A percentile compares a stretch with the other conserved stretches of the same genome.
Evolutionary conservation across 37 sponge, comb jelly and placozoan species (phyloP).

Genomic region (Ephydatia muelleri): DNA sequence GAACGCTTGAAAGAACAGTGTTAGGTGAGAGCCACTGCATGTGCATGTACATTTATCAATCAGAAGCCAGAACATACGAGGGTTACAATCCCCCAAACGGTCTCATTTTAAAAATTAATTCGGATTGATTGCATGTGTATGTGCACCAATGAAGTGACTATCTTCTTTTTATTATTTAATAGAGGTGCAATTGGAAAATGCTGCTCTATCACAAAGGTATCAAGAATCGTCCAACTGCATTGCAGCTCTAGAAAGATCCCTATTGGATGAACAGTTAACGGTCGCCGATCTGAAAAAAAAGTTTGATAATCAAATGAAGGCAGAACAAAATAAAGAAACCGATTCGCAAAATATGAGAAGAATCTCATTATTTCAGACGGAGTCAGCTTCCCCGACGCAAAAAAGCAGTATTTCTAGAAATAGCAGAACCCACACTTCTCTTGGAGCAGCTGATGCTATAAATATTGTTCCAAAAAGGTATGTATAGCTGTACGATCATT

Average conservation of each 20-base stretch:
- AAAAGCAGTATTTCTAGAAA: background rate
- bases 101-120: too few species aligned
- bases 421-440: constrained; percentile 1
- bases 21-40: background rate
- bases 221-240: background rate
- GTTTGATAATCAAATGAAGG: background rate
- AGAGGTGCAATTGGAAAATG: constrained; percentile 23
- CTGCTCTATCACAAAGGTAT: background rate
- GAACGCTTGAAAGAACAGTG: constrained; percentile 12
- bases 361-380: background rate
- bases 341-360: background rate
- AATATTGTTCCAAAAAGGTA: constrained; percentile 20
- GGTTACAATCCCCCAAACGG: too few species aligned
- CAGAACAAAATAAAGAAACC: background rate
- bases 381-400: background rate
- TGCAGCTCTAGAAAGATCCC: constrained; percentile 7
- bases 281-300: constrained; percentile 22
- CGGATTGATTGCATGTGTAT: too few species aligned
- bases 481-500: too few species aligned
- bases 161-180: background rate
- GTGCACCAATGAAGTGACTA: too few species aligned
- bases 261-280: background rate
- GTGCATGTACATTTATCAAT: too few species aligned
- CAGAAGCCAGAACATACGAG: too few species aligned
- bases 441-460: background rate